phyloP scores from a whole-genome alignment of 2,888 invertebrate species.

The Eugnorisma glareosa region DNA sequence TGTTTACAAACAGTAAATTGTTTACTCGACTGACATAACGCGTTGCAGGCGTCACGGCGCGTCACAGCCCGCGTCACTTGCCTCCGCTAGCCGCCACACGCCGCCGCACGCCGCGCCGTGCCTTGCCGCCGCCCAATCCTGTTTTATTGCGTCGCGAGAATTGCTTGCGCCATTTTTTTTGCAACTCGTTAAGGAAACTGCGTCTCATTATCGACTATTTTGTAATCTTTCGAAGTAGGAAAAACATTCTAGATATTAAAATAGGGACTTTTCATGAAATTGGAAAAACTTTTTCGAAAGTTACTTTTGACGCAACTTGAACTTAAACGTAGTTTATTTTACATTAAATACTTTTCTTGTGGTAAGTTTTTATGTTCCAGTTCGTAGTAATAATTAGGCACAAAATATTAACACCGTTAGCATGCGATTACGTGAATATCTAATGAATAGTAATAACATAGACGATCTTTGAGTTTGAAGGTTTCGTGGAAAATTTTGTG shows the following conservation, averaged over 20 bases:
- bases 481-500: conserved; percentile 47
- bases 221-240: conserved; percentile 12
- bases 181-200: conserved; percentile 21
- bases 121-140: conserved; percentile 77
- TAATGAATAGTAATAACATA: conserved; percentile 52
- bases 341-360: not conserved
- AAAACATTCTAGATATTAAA: conserved; percentile 6
- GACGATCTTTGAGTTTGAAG: conserved; percentile 44
- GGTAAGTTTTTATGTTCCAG: conserved; percentile 2
- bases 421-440: conserved; percentile 43
- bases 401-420: conserved; percentile 42
- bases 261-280: not conserved
- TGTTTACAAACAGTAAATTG: conserved; percentile 89
- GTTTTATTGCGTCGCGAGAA: conserved; percentile 80
- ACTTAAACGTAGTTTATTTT: not conserved
- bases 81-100: conserved; percentile 71
- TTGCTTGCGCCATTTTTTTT: conserved; percentile 52
- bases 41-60: conserved; percentile 77
- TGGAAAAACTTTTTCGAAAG: not conserved
- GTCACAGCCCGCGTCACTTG: conserved; percentile 73
- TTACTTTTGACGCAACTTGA: not conserved
- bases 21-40: conserved; percentile 84
- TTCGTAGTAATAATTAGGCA: conserved; percentile 36
- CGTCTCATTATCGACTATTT: conserved; percentile 26
- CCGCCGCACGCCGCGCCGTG: conserved; percentile 69